phyloP scores from a whole-genome alignment of 2,888 invertebrate genomes.

The Acanthococcus lagerstroemiae region DNA sequence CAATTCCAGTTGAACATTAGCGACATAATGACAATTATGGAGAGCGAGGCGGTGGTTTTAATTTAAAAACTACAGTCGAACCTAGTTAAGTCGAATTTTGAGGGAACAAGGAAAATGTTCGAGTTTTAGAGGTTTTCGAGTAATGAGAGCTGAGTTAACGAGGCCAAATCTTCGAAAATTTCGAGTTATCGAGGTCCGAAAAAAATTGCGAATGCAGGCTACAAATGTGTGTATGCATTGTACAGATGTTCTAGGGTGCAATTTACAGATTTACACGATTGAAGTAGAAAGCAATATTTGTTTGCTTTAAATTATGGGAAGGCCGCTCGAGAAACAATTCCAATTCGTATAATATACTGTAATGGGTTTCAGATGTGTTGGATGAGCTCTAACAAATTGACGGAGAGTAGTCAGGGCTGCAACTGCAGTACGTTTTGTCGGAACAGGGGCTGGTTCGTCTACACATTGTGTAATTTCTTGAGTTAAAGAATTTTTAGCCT shows the following conservation, averaged over 20 bases:
- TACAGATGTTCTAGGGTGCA: no score
- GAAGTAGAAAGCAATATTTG: not conserved
- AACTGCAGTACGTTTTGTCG: not conserved
- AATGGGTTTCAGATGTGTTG: not conserved
- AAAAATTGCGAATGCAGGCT: not conserved
- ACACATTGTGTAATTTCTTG: not conserved
- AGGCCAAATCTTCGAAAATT: not conserved
- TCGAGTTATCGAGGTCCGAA: not conserved
- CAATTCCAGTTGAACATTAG: no score
- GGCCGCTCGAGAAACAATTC: not conserved
- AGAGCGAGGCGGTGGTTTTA: no score
- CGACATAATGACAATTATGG: no score
- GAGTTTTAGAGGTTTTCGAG: not conserved
- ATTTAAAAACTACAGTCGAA: no score
- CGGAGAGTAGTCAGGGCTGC: not conserved
- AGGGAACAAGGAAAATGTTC: not conserved
- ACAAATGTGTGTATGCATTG: not conserved
- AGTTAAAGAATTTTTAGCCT: not conserved
- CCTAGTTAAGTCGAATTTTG: not conserved
- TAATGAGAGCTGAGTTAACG: not conserved
- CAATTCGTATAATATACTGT: not conserved
- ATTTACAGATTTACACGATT: not conserved
- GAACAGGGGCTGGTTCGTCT: not conserved
- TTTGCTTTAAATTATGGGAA: no score
- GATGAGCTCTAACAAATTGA: not conserved